Evolutionary conservation across 1,140 invertebrate genomes (phyloP).

Genomic region (Drosophila arizonae): DNA sequence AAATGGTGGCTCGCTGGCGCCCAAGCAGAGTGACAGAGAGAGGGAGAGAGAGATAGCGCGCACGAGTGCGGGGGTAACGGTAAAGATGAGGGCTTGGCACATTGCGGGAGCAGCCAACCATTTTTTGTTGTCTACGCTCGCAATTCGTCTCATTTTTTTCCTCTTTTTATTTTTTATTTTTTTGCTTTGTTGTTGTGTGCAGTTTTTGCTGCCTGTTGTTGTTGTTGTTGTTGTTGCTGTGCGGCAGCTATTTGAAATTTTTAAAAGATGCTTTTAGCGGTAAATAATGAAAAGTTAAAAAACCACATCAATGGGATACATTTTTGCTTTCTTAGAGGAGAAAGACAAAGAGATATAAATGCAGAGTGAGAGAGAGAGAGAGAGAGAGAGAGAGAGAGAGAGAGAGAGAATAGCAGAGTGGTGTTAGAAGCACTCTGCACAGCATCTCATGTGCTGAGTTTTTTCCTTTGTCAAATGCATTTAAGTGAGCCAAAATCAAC

Average conservation of each 20-base stretch:
- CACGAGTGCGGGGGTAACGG: neutral
- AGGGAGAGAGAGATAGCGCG: neutral
- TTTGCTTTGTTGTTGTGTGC: conserved; percentile 29
- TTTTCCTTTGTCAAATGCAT: conserved; percentile 21
- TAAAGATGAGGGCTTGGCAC: conserved; percentile 30
- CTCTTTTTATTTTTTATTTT: conserved; percentile 12
- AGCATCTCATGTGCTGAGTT: neutral
- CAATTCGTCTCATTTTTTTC: conserved; percentile 27
- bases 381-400: neutral
- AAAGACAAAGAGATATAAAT: too few relatives aligned
- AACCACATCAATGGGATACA: conserved; percentile 82
- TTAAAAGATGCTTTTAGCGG: conserved; percentile 83
- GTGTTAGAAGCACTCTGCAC: conserved; percentile 1
- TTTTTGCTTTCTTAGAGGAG: conserved; percentile 60
- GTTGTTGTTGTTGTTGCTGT: conserved; percentile 47
- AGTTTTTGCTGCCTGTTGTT: conserved; percentile 12
- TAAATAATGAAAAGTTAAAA: conserved; percentile 83
- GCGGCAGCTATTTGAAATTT: conserved; percentile 72
- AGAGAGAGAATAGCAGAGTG: too few relatives aligned
- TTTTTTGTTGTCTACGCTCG: conserved; percentile 50
- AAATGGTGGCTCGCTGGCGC: conserved; percentile 56
- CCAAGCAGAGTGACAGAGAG: too few relatives aligned
- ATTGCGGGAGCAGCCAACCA: conserved; percentile 61
- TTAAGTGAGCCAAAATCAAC: conserved; percentile 15
- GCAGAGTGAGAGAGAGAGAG: too few relatives aligned